A percentile compares a stretch with the other conserved stretches of the same genome.
These are phyloP conservation scores for Takifugu flavidus DNA, from an alignment of 2,113 vertebrate species.

Conservation along the genomic window DNA sequence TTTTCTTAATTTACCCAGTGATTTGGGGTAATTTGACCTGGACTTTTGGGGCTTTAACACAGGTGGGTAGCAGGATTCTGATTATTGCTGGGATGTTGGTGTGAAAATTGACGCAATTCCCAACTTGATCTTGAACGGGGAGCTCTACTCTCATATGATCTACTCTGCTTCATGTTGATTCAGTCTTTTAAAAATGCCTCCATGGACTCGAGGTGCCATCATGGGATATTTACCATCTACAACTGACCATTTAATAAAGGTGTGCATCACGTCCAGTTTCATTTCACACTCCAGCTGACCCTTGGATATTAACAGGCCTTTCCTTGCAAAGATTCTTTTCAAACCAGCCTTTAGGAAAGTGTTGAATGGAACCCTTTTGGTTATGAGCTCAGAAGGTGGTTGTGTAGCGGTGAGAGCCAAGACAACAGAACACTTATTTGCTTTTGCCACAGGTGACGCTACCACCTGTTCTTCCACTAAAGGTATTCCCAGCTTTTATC, in stretches of 20 bases:
- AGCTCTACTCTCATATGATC: too few species aligned
- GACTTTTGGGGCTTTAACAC: too few species aligned
- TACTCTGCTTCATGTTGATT: too few species aligned
- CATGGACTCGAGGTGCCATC: neutral
- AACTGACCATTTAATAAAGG: neutral
- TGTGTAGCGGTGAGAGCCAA: neutral
- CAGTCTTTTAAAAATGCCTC: neutral
- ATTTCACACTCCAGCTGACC: conserved; percentile 4
- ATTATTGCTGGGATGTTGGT: too few species aligned
- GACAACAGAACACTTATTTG: conserved; percentile 15
- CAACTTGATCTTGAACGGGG: too few species aligned
- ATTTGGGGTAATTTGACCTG: too few species aligned
- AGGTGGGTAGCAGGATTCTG: too few species aligned
- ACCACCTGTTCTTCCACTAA: conserved; percentile 34
- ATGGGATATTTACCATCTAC: neutral
- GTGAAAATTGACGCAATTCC: too few species aligned
- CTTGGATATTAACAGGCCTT: neutral
- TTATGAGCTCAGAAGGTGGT: conserved; percentile 2
- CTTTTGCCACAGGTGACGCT: conserved; percentile 21
- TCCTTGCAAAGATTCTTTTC: conserved; percentile 11
- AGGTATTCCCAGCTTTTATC: conserved; percentile 8
- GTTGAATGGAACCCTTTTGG: neutral
- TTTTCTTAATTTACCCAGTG: neutral
- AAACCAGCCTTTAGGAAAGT: neutral
- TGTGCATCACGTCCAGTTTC: neutral